phyloP scores from a whole-genome alignment of 2,888 invertebrate genomes.

The Hirtodrosophila duncani region DNA sequence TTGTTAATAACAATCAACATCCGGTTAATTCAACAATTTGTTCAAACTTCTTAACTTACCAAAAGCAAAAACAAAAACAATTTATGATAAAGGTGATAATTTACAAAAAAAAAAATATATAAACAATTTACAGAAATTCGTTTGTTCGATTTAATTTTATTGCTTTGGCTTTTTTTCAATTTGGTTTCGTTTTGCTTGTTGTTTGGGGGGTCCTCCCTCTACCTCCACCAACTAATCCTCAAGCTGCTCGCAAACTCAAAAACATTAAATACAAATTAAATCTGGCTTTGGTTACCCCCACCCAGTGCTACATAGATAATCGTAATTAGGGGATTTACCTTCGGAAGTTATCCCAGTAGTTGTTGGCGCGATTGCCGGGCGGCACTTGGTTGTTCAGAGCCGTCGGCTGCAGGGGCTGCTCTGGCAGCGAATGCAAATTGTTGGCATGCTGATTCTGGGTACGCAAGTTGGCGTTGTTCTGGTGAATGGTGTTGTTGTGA shows the following conservation, averaged over 20 bases:
- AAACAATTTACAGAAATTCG: conserved; percentile 9
- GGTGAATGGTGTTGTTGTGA: conserved; percentile 78
- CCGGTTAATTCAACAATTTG: too few species aligned
- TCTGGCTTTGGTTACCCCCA: neutral
- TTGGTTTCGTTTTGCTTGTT: conserved; percentile 1
- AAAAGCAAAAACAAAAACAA: conserved; percentile 32
- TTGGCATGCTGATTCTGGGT: conserved; percentile 73
- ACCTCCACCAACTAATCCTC: neutral
- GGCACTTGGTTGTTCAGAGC: conserved; percentile 94
- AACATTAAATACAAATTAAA: neutral
- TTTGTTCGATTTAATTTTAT: conserved; percentile 23
- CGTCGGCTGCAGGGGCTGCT: conserved; percentile 71
- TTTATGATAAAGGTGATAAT: neutral
- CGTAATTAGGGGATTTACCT: conserved; percentile 84
- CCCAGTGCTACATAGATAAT: too few species aligned
- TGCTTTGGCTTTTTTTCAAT: conserved; percentile 8
- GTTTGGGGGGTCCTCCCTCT: too few species aligned
- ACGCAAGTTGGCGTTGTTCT: conserved; percentile 76
- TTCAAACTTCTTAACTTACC: conserved; percentile 21
- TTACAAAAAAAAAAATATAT: neutral
- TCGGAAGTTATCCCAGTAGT: conserved; percentile 96
- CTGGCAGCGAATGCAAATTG: conserved; percentile 65
- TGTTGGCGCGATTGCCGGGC: conserved; percentile 93
- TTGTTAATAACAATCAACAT: too few species aligned
- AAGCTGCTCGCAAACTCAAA: neutral